phyloP scores from a whole-genome alignment of 2,888 invertebrate genomes.

The Trachelus iudaicus region DNA sequence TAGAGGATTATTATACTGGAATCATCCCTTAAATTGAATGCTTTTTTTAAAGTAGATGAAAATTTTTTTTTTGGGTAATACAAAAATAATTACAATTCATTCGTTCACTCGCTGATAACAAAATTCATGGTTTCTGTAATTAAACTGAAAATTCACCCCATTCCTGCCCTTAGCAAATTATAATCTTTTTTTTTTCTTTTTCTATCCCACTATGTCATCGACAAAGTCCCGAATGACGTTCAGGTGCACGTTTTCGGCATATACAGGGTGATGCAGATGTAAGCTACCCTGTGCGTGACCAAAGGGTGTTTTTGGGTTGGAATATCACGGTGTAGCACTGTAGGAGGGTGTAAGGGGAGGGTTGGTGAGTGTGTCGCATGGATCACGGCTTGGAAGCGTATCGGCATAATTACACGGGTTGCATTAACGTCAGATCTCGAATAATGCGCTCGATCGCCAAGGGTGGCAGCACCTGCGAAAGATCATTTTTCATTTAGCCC shows the following conservation, averaged over 20 bases:
- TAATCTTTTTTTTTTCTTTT: not conserved
- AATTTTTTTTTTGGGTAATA: not conserved
- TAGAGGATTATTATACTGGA: not conserved
- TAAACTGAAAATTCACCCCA: not conserved
- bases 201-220: not conserved
- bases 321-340: not conserved
- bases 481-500: constrained; percentile 39
- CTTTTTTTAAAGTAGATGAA: not conserved
- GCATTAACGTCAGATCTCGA: constrained; percentile 51
- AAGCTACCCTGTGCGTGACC: constrained; percentile 36
- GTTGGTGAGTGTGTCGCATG: not conserved
- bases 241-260: constrained; percentile 16
- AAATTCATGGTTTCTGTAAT: not conserved
- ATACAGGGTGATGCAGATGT: constrained; percentile 7
- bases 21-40: not conserved
- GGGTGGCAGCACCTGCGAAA: constrained; percentile 37
- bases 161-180: not conserved
- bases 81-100: too few relatives aligned
- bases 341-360: not conserved
- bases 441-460: constrained; percentile 37
- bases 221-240: constrained; percentile 11
- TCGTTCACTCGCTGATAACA: too few relatives aligned
- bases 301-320: constrained; percentile 32
- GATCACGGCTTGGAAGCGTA: constrained; percentile 30
- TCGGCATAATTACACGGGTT: constrained; percentile 55